A percentile compares a stretch with the other conserved stretches of the same genome.
Conservation (phyloP, 2,888 invertebrate species). For the Clunio marinus region DNA sequence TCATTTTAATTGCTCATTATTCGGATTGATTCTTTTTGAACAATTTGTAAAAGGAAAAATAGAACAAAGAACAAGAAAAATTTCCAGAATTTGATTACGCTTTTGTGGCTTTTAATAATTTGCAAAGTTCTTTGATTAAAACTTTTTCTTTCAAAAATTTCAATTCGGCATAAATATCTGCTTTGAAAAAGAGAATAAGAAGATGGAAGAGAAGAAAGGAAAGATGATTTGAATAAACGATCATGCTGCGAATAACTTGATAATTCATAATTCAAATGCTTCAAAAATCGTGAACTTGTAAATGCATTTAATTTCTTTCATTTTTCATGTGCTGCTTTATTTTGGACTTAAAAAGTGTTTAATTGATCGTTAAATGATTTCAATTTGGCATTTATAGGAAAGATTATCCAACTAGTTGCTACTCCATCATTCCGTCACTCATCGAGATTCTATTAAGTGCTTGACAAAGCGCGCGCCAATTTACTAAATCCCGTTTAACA, state of each 20-base stretch:
- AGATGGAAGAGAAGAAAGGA: not conserved
- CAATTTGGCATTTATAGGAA: not conserved
- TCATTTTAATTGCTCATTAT: conserved; percentile 26
- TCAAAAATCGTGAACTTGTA: not conserved
- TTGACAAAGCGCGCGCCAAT: conserved; percentile 24
- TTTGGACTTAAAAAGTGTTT: conserved; percentile 3
- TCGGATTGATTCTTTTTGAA: conserved; percentile 23
- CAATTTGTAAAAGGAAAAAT: no score
- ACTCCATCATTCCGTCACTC: not conserved
- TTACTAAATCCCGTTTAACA: conserved; percentile 10
- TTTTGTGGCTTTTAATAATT: not conserved
- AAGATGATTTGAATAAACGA: conserved; percentile 1
- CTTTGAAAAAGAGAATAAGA: no score
- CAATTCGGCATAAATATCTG: no score
- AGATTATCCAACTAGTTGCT: not conserved
- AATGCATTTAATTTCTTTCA: conserved; percentile 19
- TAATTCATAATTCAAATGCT: conserved; percentile 23
- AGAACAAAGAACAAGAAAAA: no score
- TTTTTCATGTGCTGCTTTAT: not conserved
- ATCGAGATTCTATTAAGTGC: conserved; percentile 4
- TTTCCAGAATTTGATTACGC: no score
- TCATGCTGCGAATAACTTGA: not conserved
- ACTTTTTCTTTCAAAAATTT: no score
- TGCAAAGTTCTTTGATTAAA: not conserved
- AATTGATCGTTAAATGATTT: conserved; percentile 16